Base-by-base conservation (phyloP, 2,888 invertebrate genomes). In the Bugula neritina region DNA sequence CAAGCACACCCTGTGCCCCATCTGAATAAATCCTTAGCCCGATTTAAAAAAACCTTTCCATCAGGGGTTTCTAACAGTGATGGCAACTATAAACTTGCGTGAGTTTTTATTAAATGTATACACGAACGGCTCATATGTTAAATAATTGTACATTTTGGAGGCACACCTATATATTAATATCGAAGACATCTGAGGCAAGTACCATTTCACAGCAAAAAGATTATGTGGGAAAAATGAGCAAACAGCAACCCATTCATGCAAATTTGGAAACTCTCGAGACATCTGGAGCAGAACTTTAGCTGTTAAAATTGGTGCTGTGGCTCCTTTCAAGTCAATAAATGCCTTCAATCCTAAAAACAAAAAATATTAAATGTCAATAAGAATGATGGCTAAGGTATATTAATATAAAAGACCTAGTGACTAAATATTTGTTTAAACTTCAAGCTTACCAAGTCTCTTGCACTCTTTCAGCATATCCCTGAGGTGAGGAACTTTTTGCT, bases 301-400 rank as follows among this genome's bases (percentile, higher is more conserved):
- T 29, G 27, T 69, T 27, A 21, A 10, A 21, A 13, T 13, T 21
- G n/a, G 3, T 21, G 69, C 25, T 31, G 35, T n/a, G 29, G 52
- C 21, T 17, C 89, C 90, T 81, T 93, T 93, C 57, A 93, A 86
- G 79, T 93, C 93, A 76, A 93, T 90, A 74, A 93, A 89, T 85
- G 92, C 87, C 76, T 88, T 87, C 74, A 91, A 87, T 5, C 63
- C 63, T 63, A 3, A 5, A 63, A n/a, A 25, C 23, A 10, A 55
- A 23, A 17, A 55, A 5, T 55, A 25, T n/a, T n/a, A n/a, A n/a
- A n/a, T n/a, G n/a, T n/a, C n/a, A n/a, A n/a, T n/a, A n/a, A n/a
- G n/a, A n/a, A n/a, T n/a, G n/a, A n/a, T n/a, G n/a, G n/a, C n/a
- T n/a, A n/a, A n/a, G n/a, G n/a, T n/a, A n/a, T n/a, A n/a, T n/a